Evolutionary conservation across 2,888 invertebrate genomes (phyloP), one percentile per base, ranked within the genome.

Genomic region (Pollenia amentaria): DNA sequence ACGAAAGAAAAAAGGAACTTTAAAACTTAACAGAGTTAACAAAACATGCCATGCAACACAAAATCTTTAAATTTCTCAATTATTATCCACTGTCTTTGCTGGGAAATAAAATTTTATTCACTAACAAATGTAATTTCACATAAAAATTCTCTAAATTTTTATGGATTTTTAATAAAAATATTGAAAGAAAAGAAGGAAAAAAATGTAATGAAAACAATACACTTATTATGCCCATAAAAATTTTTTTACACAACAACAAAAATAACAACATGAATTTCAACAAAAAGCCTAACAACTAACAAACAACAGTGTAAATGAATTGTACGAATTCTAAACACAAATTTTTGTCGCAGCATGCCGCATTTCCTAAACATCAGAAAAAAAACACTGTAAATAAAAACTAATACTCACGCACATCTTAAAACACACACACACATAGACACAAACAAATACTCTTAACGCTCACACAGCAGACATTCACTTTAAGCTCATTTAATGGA

Each of bases 311-410:
- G 67, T 84, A 73, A 87, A 84, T 80, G 84, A 84, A 80, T 87
- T 84, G 79, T 60, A 72, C 65, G 72, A 76, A 79, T 76, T 65
- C 84, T 72, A 84, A 77, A 69, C 83, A 84, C 62, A 78, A 77
- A 84, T 84, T 84, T 75, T 84, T 87, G 84, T 84, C 87, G 80
- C 87, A 87, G 87, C 87, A 87, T 87, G 87, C 77, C 84, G 87
- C 87, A 87, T 87, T 79, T 79, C 76, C 75, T 48, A 69, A 77
- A 81, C 79, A 80, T 44, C 53, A 79, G 21, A 18, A 75, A 62
- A n/a, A 60, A 38, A 44, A 42, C 9, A 44, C 64, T 62, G 62
- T 53, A 64, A 80, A 72, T 64, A 75, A 67, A 62, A 46, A 67
- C 67, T 75, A 60, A 69, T 38, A 65, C 55, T 18, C 46, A 46